Conservation (phyloP, 2,888 invertebrate genomes). For the Ichneumon xanthorius region DNA sequence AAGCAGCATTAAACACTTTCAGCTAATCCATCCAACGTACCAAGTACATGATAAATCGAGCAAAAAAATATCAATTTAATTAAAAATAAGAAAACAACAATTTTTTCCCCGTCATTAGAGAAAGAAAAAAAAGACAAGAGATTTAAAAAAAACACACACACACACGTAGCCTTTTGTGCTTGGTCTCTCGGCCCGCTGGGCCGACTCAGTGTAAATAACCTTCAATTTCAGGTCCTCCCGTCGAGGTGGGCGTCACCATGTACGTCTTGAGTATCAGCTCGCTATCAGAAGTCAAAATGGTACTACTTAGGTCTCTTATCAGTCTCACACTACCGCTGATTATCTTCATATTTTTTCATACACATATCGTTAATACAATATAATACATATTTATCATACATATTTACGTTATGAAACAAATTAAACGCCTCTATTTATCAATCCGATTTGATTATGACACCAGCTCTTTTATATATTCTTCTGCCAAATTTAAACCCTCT, state of each 20-base stretch:
- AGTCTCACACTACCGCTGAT: slow-evolving; percentile 72
- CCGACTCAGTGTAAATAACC: slow-evolving; percentile 84
- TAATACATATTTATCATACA: slow-evolving; percentile 50
- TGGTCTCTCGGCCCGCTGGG: slow-evolving; percentile 74
- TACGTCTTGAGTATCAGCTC: slow-evolving; percentile 93
- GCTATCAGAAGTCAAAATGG: slow-evolving; percentile 94
- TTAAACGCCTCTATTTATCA: background rate
- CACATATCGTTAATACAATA: slow-evolving; percentile 50
- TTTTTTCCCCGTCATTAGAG: slow-evolving; percentile 4
- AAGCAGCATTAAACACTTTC: slow-evolving; percentile 73
- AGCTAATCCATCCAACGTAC: slow-evolving; percentile 71
- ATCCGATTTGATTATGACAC: slow-evolving; percentile 71
- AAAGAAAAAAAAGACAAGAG: slow-evolving; percentile 45
- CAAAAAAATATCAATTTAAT: slow-evolving; percentile 22
- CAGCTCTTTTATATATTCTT: slow-evolving; percentile 57
- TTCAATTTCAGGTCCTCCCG: slow-evolving; percentile 90
- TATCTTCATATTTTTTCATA: slow-evolving; percentile 77
- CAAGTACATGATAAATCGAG: slow-evolving; percentile 48
- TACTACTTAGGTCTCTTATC: slow-evolving; percentile 85
- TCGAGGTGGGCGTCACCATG: slow-evolving; percentile 93
- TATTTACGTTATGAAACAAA: slow-evolving; percentile 31
- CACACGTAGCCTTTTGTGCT: slow-evolving; percentile 72
- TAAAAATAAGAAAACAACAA: slow-evolving; percentile 7
- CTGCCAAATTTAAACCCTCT: slow-evolving; percentile 53
- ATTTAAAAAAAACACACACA: slow-evolving; percentile 51